Evolutionary conservation across 1,140 invertebrate genomes (phyloP), one percentile per base, ranked within the genome.

Genomic region (Holotrichia oblita): DNA sequence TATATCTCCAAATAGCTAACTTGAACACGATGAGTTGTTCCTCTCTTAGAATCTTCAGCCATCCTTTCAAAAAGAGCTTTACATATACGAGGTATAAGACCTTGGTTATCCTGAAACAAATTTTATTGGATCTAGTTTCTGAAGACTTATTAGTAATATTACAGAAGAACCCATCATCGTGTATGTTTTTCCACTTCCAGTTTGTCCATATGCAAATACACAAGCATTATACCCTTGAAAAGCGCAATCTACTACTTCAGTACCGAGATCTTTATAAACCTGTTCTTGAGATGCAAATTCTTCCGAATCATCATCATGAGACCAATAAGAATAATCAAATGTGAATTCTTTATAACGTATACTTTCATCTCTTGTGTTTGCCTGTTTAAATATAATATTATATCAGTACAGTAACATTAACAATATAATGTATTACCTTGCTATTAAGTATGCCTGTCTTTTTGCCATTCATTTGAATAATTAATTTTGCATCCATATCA

Each of bases 201-300:
- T 98, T 88, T 98, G 97, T n/a, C 89, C 89, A 87, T 96, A 95
- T 76, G 97, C 97, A 90, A 99, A 98, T 80, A 99, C 97, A 88
- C 97, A 99, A 77, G 96, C 97, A 90, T 99, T 99, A 89, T 98
- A 99, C 44, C 97, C 97, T 88, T 97, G 92, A 88, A 98, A 98
- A 73, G 97, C 97, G 90, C 96, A 96, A 87, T 97, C 94, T 81
- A 98, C 93, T 42, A 97, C 95, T 89, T 97, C 96, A 84, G 92
- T 92, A 76, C 96, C 96, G 76, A 97, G 90, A 90, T 96, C 94
- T 64, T 93, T 90, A 89, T 96, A 97, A 76, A 96, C 94, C 90
- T 94, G 90, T 85, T 96, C 94, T 87, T 97, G 95, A 27, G 93
- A 92, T 27, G 93, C 93, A 89, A 93, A 97, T 85, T 95, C 91